Conservation (phyloP, 2,888 invertebrate species). For the Clunio marinus region DNA sequence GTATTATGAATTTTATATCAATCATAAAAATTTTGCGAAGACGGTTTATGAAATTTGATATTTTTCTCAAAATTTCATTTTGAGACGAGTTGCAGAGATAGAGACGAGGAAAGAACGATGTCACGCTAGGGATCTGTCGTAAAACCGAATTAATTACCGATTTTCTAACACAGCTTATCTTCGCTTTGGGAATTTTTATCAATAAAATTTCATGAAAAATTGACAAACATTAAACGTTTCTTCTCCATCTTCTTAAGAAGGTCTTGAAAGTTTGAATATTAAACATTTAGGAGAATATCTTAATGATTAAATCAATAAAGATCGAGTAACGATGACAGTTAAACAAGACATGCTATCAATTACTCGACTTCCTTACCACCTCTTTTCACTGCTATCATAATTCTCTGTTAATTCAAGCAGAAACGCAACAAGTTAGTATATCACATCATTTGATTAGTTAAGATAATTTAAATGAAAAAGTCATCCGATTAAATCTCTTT, state of each 20-base stretch:
- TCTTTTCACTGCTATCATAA: neutral
- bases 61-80: neutral
- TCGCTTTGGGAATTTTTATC: neutral
- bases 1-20: conserved; percentile 30
- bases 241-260: no score
- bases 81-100: no score
- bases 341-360: neutral
- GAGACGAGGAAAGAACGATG: neutral
- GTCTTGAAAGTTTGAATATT: no score
- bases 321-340: no score
- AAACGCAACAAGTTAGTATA: conserved; percentile 24
- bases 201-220: neutral
- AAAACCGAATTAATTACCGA: conserved; percentile 29
- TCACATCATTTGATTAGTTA: conserved; percentile 31
- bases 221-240: neutral
- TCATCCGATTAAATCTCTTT: neutral
- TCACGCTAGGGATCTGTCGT: neutral
- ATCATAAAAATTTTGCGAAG: conserved; percentile 24
- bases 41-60: neutral
- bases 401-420: neutral
- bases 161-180: neutral
- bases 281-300: no score
- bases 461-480: conserved; percentile 27
- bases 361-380: no score
- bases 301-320: neutral